Evolutionary conservation across 2,797 vertebrate species (phyloP).

Genomic region (Hippopotamyrus pictus): DNA sequence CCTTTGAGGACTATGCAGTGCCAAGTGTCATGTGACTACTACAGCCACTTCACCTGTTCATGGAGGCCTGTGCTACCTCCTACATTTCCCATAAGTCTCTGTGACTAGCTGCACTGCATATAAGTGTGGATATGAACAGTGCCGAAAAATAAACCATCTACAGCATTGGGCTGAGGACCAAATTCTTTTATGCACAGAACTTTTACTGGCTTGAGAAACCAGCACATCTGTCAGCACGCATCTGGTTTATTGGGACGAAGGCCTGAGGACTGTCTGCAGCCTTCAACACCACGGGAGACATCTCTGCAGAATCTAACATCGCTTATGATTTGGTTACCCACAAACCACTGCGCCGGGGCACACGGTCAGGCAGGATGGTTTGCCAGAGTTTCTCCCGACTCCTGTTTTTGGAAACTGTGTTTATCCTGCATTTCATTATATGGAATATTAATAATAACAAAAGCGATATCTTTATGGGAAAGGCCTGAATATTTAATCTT

Average conservation of each 20-base stretch:
- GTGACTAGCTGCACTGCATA: not conserved
- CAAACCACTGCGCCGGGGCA: not conserved
- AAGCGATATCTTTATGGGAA: not conserved
- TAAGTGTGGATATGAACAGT: not conserved
- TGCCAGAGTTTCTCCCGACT: not conserved
- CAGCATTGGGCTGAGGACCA: not conserved
- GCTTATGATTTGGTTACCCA: not conserved
- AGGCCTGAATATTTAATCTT: constrained; percentile 1
- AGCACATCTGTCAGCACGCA: constrained; percentile 16
- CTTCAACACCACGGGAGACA: not conserved
- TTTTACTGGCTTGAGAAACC: not conserved
- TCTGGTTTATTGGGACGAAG: constrained; percentile 10
- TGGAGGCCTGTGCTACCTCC: not conserved
- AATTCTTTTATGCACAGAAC: not conserved
- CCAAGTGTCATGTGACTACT: not conserved
- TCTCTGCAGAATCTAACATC: not conserved
- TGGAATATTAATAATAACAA: constrained; percentile 8
- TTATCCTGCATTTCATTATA: not conserved
- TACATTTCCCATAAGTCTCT: not conserved
- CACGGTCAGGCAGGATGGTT: not conserved
- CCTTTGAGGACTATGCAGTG: not conserved
- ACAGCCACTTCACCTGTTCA: not conserved
- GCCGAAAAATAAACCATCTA: not conserved
- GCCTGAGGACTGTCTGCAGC: not conserved
- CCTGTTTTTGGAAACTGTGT: not conserved